These are phyloP conservation scores for Halyomorpha halys DNA, from an alignment of 1,140 invertebrate genomes.

Conservation along the genomic window DNA sequence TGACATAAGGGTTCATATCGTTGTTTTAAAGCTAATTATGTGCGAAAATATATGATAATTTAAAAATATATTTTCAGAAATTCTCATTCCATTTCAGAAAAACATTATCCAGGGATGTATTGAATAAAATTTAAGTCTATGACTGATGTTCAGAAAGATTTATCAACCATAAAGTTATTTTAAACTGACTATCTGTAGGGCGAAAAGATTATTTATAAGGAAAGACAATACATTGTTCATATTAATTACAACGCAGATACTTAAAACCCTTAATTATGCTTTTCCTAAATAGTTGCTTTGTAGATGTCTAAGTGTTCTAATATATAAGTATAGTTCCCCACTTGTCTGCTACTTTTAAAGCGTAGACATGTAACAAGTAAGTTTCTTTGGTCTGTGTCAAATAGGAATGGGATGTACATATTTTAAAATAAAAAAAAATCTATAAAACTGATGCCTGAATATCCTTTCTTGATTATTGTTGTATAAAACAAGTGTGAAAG, in stretches of 20 bases:
- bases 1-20: too few relatives aligned
- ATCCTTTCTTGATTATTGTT: too few relatives aligned
- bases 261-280: neutral
- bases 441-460: too few relatives aligned
- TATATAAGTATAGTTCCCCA: neutral
- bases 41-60: too few relatives aligned
- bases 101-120: too few relatives aligned
- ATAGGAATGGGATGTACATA: neutral
- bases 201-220: neutral
- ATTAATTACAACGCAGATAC: neutral
- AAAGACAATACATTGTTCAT: constrained; percentile 13
- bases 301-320: neutral
- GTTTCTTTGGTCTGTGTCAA: neutral
- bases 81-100: too few relatives aligned
- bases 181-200: neutral
- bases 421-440: neutral
- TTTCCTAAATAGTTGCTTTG: constrained; percentile 1
- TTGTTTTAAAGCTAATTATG: too few relatives aligned
- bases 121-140: too few relatives aligned
- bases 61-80: too few relatives aligned
- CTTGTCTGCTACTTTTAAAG: neutral
- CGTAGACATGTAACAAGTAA: neutral
- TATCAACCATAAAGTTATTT: neutral
- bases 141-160: too few relatives aligned
- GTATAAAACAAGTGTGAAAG: neutral